phyloP scores from a whole-genome alignment of 2,113 vertebrate genomes.

The Taxidea taxus region DNA sequence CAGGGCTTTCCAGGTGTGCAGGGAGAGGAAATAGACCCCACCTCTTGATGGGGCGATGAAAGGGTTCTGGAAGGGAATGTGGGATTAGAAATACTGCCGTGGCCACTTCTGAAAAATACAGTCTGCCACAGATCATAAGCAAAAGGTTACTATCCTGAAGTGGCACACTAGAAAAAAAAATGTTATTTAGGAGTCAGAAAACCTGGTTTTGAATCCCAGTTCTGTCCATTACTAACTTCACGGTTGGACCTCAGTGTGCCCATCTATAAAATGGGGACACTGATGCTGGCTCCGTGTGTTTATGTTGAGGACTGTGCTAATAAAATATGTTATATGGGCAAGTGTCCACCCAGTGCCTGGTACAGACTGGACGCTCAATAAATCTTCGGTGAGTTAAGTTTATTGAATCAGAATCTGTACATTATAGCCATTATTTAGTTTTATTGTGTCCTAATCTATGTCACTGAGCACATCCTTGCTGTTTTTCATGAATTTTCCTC shows the following conservation, averaged over 20 bases:
- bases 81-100: background rate
- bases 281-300: background rate
- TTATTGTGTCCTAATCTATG: constrained; percentile 32
- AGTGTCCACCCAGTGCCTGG: background rate
- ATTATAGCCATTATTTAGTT: constrained; percentile 30
- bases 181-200: background rate
- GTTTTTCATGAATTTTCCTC: constrained; percentile 55
- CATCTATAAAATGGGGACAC: background rate
- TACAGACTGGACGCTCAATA: background rate
- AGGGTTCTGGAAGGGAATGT: background rate
- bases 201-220: background rate
- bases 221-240: background rate
- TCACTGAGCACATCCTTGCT: constrained; percentile 20
- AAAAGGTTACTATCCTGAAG: background rate
- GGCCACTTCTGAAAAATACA: background rate
- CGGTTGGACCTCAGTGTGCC: background rate
- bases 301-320: background rate
- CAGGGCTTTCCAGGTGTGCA: background rate
- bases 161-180: background rate
- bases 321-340: accelerated
- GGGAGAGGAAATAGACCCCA: background rate
- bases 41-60: background rate
- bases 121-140: no score
- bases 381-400: constrained; percentile 9
- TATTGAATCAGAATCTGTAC: constrained; percentile 22